A percentile compares a stretch with the other conserved stretches of the same genome.
Evolutionary conservation across 1,140 invertebrate species (phyloP).

Genomic region (Lysiphlebus fabarum): DNA sequence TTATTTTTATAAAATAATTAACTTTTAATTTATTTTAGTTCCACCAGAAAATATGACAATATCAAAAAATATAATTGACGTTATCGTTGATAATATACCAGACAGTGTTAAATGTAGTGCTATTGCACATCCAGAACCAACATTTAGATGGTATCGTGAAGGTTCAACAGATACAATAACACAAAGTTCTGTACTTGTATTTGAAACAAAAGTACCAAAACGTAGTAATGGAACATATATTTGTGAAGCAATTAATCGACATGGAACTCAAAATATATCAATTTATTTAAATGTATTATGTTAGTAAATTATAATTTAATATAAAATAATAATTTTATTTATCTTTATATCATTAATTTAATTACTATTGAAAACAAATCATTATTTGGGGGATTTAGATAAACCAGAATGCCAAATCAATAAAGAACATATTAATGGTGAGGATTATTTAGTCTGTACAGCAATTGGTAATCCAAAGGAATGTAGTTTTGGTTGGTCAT

Average conservation of each 20-base stretch:
- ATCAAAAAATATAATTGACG: constrained; percentile 66
- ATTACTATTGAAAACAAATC: too few relatives aligned
- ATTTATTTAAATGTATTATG: constrained; percentile 76
- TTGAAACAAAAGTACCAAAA: constrained; percentile 61
- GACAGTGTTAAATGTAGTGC: constrained; percentile 74
- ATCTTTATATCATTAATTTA: constrained; percentile 14
- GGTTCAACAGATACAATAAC: constrained; percentile 53
- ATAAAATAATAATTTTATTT: constrained; percentile 13
- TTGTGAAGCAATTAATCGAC: constrained; percentile 74
- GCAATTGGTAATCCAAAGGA: constrained; percentile 77
- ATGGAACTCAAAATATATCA: constrained; percentile 65
- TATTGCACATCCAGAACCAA: constrained; percentile 68
- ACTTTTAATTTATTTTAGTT: constrained; percentile 62
- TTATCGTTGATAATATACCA: constrained; percentile 73
- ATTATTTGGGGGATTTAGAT: constrained; percentile 57
- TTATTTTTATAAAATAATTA: constrained; percentile 13
- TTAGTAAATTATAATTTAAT: constrained; percentile 58
- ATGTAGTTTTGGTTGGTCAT: constrained; percentile 79
- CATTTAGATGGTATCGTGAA: constrained; percentile 65
- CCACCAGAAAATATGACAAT: constrained; percentile 82
- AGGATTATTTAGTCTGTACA: constrained; percentile 75
- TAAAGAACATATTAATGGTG: constrained; percentile 67
- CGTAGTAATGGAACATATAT: constrained; percentile 68
- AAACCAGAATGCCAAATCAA: constrained; percentile 81
- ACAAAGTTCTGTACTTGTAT: constrained; percentile 57